A percentile compares a stretch with the other conserved stretches of the same genome.
These are phyloP conservation scores for Drosophila ustulata DNA, from an alignment of 2,888 invertebrate species.

Conservation along the genomic window DNA sequence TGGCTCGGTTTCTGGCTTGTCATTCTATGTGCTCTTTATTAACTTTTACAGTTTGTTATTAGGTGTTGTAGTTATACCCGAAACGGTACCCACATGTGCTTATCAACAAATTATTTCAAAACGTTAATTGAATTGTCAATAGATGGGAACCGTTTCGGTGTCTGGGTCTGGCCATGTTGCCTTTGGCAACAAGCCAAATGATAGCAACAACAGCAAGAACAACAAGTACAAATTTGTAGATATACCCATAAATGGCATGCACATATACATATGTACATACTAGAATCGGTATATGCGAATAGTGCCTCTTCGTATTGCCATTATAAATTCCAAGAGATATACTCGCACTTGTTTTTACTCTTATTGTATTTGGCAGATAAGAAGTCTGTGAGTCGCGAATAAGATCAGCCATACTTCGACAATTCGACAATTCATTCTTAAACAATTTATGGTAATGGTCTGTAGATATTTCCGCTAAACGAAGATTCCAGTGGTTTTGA, in stretches of 20 bases:
- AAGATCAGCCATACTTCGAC: constrained; percentile 16
- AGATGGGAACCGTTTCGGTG: constrained; percentile 60
- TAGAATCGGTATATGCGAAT: constrained; percentile 4
- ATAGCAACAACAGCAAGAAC: constrained; percentile 48
- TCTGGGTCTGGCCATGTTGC: constrained; percentile 45
- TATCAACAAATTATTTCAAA: constrained; percentile 76
- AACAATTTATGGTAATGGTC: not conserved
- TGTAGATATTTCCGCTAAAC: constrained; percentile 38
- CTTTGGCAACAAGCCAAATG: constrained; percentile 63
- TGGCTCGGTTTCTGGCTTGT: not conserved
- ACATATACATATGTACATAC: constrained; percentile 1
- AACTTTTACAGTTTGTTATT: constrained; percentile 60
- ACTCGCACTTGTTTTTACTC: constrained; percentile 43
- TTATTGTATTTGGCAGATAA: constrained; percentile 74
- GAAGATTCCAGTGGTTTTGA: constrained; percentile 27
- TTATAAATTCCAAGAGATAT: constrained; percentile 56
- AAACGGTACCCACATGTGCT: constrained; percentile 46
- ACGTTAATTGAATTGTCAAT: constrained; percentile 79
- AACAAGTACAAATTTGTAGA: constrained; percentile 31
- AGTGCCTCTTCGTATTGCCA: constrained; percentile 42
- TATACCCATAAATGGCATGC: constrained; percentile 31
- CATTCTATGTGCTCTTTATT: constrained; percentile 32
- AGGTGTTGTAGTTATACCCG: constrained; percentile 43
- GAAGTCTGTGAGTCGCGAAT: constrained; percentile 27
- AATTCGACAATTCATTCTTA: constrained; percentile 7